Evolutionary conservation across 2,888 invertebrate genomes (phyloP).

Genomic region (Hyppa rectilinea): DNA sequence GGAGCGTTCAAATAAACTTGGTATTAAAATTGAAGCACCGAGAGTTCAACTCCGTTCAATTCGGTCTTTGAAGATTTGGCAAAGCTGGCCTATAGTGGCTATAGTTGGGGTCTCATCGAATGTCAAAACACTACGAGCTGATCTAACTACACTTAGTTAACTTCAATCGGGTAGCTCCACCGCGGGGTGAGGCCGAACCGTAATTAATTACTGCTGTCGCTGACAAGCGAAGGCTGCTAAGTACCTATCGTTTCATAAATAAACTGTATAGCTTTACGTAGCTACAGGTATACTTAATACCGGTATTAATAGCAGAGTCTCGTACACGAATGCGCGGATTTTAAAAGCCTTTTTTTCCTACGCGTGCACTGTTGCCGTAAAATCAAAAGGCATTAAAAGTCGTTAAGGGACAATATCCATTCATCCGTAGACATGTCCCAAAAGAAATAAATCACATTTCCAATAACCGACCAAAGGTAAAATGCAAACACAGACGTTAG

Average conservation of each 20-base stretch:
- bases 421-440: conserved; percentile 60
- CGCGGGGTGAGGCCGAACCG: conserved; percentile 76
- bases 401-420: conserved; percentile 49
- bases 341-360: conserved; percentile 32
- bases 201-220: conserved; percentile 88
- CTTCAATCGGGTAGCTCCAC: conserved; percentile 78
- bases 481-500: conserved; percentile 67
- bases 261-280: conserved; percentile 69
- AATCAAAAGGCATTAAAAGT: conserved; percentile 31
- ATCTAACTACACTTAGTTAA: conserved; percentile 83
- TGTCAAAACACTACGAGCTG: conserved; percentile 80
- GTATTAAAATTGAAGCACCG: conserved; percentile 50
- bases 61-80: conserved; percentile 50
- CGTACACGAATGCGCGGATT: conserved; percentile 38
- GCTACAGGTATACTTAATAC: conserved; percentile 46
- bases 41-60: conserved; percentile 34
- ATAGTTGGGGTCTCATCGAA: conserved; percentile 70
- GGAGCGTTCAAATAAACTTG: conserved; percentile 55
- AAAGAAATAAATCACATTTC: conserved; percentile 74
- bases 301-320: conserved; percentile 45
- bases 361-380: background rate
- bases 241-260: conserved; percentile 81
- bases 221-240: conserved; percentile 84
- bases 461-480: conserved; percentile 64
- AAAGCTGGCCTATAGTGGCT: conserved; percentile 34